phyloP scores from a whole-genome alignment of 2,113 vertebrate genomes.

The Anoplopoma fimbria region DNA sequence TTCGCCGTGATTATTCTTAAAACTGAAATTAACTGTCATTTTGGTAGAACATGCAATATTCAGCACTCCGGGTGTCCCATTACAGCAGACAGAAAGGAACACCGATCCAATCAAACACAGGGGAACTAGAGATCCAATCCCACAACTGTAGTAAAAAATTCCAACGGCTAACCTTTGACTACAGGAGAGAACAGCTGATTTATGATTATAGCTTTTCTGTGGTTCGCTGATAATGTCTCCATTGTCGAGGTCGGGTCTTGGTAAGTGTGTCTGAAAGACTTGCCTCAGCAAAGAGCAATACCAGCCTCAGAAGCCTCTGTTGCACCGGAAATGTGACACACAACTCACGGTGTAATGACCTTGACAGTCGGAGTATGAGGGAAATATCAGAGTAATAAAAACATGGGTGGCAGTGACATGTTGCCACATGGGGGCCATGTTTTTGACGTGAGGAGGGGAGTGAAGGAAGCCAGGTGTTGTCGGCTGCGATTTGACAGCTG shows the following conservation, averaged over 20 bases:
- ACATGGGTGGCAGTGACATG: conserved; percentile 51
- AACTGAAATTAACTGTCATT: conserved; percentile 47
- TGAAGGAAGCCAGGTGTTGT: conserved; percentile 29
- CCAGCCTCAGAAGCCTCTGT: conserved; percentile 60
- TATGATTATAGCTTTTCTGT: conserved; percentile 60
- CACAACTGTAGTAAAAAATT: conserved; percentile 54
- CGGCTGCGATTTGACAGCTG: conserved; percentile 44
- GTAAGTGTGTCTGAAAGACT: conserved; percentile 53
- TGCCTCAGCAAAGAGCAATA: conserved; percentile 56
- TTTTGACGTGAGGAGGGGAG: conserved; percentile 14
- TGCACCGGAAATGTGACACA: conserved; percentile 45
- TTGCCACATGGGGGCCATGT: conserved; percentile 40
- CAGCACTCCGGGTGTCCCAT: conserved; percentile 37
- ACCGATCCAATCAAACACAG: conserved; percentile 54
- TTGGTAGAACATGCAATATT: conserved; percentile 50
- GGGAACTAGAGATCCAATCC: conserved; percentile 48
- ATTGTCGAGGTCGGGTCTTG: conserved; percentile 39
- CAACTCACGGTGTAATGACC: conserved; percentile 59
- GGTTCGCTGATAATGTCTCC: conserved; percentile 54
- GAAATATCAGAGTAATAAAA: conserved; percentile 51
- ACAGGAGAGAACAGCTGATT: conserved; percentile 54
- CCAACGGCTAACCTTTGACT: conserved; percentile 69
- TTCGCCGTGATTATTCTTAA: conserved; percentile 53
- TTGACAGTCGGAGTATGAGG: conserved; percentile 47
- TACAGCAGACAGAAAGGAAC: conserved; percentile 47